Evolutionary conservation across 2,888 invertebrate species (phyloP).

Genomic region (Steromphala cineraria): DNA sequence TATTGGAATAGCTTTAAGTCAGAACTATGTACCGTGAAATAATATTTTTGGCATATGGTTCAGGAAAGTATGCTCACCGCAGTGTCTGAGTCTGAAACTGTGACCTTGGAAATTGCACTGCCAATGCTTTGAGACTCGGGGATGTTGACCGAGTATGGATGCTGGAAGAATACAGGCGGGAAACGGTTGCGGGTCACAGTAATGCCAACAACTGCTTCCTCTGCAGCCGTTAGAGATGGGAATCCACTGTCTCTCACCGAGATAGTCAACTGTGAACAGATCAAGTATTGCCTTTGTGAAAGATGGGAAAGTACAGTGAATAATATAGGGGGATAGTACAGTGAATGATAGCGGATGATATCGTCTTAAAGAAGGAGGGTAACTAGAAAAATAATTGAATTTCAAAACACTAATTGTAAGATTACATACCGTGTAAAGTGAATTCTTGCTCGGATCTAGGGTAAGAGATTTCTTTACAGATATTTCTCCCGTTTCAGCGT

Average conservation of each 20-base stretch:
- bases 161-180: constrained; percentile 53
- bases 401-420: background rate
- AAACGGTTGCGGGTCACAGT: constrained; percentile 55
- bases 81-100: constrained; percentile 29
- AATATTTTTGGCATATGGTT: too few species aligned
- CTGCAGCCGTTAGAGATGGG: constrained; percentile 35
- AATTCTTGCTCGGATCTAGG: constrained; percentile 37
- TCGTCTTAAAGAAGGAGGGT: too few species aligned
- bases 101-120: constrained; percentile 34
- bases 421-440: constrained; percentile 25
- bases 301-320: too few species aligned
- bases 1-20: too few species aligned
- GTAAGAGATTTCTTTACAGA: constrained; percentile 56
- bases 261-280: constrained; percentile 44
- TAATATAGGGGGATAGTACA: too few species aligned
- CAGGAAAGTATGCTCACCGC: constrained; percentile 19
- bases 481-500: constrained; percentile 54
- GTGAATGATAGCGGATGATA: too few species aligned
- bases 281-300: too few species aligned
- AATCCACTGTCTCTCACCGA: constrained; percentile 59
- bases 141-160: constrained; percentile 48
- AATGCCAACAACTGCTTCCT: constrained; percentile 49
- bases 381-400: too few species aligned
- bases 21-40: too few species aligned
- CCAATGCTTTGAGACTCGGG: constrained; percentile 43